These are phyloP conservation scores for Lepidonotus clava DNA, from an alignment of 2,888 invertebrate genomes.

Conservation along the genomic window DNA sequence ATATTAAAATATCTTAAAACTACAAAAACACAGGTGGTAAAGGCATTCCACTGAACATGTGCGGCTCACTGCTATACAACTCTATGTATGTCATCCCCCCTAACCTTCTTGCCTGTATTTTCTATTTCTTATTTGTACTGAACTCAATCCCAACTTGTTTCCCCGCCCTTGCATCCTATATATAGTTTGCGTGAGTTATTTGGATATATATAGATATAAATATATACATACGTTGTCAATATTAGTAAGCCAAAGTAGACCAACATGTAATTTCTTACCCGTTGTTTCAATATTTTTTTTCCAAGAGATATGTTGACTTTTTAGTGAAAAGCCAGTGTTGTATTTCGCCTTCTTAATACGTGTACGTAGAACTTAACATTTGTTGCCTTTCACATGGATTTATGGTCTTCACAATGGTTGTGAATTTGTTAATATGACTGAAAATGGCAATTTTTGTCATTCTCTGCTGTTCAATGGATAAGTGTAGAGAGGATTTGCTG, in stretches of 20 bases:
- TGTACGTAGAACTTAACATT: neutral
- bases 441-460: too few relatives aligned
- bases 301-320: too few relatives aligned
- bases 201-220: conserved; percentile 12
- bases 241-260: conserved; percentile 12
- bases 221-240: neutral
- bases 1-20: too few relatives aligned
- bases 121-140: too few relatives aligned
- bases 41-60: too few relatives aligned
- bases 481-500: too few relatives aligned
- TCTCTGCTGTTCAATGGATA: too few relatives aligned
- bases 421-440: conserved; percentile 1
- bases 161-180: neutral
- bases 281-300: neutral
- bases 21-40: too few relatives aligned
- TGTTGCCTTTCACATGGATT: neutral
- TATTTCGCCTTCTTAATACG: neutral
- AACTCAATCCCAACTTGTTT: too few relatives aligned
- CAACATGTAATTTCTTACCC: neutral
- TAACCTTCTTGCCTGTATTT: too few relatives aligned
- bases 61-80: too few relatives aligned
- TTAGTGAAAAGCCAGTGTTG: neutral
- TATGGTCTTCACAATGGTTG: conserved; percentile 7
- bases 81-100: too few relatives aligned
- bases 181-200: conserved; percentile 8